Conservation (phyloP, 2,797 vertebrate species). For the Falco berigora region DNA sequence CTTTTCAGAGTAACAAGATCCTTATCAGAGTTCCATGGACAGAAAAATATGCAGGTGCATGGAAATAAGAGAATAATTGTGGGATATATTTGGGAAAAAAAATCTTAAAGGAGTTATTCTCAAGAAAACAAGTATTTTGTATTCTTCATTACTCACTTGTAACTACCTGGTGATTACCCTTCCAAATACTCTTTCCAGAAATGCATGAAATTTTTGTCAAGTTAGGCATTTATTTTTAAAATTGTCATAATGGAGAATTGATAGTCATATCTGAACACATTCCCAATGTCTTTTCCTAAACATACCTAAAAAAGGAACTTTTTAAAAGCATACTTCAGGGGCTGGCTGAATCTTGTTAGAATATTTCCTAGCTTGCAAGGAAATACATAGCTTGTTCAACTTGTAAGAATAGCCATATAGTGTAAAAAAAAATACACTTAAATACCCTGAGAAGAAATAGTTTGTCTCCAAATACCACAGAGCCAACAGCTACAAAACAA, state of each 20-base stretch:
- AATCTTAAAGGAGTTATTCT: background rate
- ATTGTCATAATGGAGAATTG: background rate
- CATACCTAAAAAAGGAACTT: background rate
- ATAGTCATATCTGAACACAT: background rate
- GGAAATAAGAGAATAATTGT: background rate
- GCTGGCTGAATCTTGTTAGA: background rate
- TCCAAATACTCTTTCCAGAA: background rate
- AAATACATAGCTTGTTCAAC: background rate
- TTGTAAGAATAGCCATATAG: background rate
- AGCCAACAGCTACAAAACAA: background rate
- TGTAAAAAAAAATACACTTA: background rate
- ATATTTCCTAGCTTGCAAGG: background rate
- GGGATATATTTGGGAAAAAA: background rate
- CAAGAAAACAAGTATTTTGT: background rate
- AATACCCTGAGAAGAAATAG: background rate
- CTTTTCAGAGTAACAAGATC: background rate
- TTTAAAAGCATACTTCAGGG: background rate
- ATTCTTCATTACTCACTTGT: background rate
- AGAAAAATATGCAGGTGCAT: background rate
- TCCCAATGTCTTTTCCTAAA: background rate
- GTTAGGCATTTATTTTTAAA: background rate
- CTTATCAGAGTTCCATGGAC: background rate
- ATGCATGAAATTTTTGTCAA: background rate
- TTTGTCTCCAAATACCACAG: background rate
- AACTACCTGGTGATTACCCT: background rate